Base-by-base conservation (phyloP, 2,888 invertebrate species). In the Drosophila hamatofila region DNA sequence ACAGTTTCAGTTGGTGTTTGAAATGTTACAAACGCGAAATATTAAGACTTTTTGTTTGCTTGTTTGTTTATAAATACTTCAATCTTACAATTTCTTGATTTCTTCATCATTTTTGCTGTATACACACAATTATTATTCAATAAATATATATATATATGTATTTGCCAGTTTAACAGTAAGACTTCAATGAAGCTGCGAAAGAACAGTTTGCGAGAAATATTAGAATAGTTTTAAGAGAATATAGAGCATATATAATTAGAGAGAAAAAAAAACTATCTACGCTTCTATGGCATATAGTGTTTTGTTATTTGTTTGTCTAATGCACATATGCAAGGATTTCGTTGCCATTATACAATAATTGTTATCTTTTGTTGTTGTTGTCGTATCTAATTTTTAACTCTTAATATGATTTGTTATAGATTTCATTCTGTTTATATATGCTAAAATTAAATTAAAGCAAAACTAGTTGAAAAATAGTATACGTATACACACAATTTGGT, bases 401-500 rank as follows among this genome's bases (percentile, higher is more conserved):
- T 52, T 58, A 48, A 37, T 66, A 61, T 63, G 42, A 14, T 58
- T 46, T 62, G 54, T 57, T 71, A 39, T 51, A 61, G 61, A 80
- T 60, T 72, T 77, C 65, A 76, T 80, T 71, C 70, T 49, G 18
- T 49, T 49, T 46, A 76, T 71, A 77, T 80, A 76, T 76, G 72
- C 77, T 77, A 80, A 77, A 77, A 77, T 76, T 72, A 88, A 81
- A 89, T 79, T 89, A 89, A 88, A 88, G 83, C 90, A 85, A 89
- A 88, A 88, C 77, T 88, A 80, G 88, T 80, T 77, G 80, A 77
- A 85, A 89, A 89, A 85, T 85, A 85, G 84, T 85, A 89, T 85
- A 85, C 84, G 83, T 89, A 83, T 89, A 87, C 83, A 83, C 87
- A 89, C 88, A 88, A 84, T 83, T 89, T 83, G 83, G 83, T 83